Evolutionary conservation across 2,113 vertebrate genomes (phyloP).

Genomic region (Himantopus leucocephalus): DNA sequence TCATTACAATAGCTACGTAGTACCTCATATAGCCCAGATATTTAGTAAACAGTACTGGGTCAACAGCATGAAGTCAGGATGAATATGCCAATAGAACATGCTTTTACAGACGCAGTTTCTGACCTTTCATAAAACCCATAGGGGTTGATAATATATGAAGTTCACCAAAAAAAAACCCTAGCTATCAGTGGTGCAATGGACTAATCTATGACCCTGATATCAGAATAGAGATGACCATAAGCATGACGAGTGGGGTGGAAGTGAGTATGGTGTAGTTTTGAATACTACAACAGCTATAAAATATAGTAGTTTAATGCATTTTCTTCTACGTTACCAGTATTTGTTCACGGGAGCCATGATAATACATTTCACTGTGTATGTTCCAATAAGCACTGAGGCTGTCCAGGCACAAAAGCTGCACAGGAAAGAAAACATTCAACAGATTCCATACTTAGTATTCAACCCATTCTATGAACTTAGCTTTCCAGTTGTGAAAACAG

Average conservation of each 20-base stretch:
- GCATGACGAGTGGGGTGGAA: background rate
- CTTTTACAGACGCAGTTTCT: background rate
- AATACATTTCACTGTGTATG: slow-evolving; percentile 82
- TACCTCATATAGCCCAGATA: background rate
- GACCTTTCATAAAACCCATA: background rate
- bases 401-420: slow-evolving; percentile 87
- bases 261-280: background rate
- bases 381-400: slow-evolving; percentile 95
- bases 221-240: background rate
- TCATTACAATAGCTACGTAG: background rate
- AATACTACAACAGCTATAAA: background rate
- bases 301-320: background rate
- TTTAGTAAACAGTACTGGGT: background rate
- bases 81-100: background rate
- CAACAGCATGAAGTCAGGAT: background rate
- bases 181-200: background rate
- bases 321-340: slow-evolving; percentile 83
- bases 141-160: background rate
- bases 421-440: background rate
- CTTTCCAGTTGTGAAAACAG: background rate
- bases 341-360: slow-evolving; percentile 78
- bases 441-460: background rate
- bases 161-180: background rate
- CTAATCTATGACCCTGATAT: background rate
- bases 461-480: background rate